These are phyloP conservation scores for Dolichopus griseipennis DNA, from an alignment of 2,888 invertebrate genomes.

Conservation along the genomic window DNA sequence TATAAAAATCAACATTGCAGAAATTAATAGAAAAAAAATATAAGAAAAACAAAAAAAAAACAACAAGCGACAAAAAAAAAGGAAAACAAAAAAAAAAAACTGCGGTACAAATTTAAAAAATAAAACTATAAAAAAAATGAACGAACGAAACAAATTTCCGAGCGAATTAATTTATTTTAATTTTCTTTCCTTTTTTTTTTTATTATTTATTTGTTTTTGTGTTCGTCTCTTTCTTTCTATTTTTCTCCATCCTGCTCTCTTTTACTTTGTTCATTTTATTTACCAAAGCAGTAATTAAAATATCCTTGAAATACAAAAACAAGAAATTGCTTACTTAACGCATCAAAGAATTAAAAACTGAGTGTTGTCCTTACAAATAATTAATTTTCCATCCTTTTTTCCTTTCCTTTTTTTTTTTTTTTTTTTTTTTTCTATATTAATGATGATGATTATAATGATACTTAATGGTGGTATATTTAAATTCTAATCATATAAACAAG, in stretches of 20 bases:
- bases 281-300: constrained; percentile 15
- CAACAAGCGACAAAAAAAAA: too few relatives aligned
- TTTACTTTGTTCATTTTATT: constrained; percentile 14
- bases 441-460: too few relatives aligned
- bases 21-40: background rate
- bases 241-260: background rate
- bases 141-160: background rate
- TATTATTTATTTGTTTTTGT: background rate
- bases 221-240: too few relatives aligned
- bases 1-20: background rate
- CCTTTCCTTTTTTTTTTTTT: background rate
- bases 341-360: background rate
- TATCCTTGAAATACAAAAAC: background rate
- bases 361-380: constrained; percentile 7
- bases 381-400: constrained; percentile 15
- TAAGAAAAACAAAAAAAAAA: background rate
- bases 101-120: background rate
- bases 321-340: background rate
- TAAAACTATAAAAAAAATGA: background rate
- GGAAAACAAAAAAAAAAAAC: too few relatives aligned
- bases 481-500: too few relatives aligned
- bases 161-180: constrained; percentile 10
- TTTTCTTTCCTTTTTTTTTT: constrained; percentile 13
- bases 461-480: too few relatives aligned
- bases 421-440: background rate